phyloP scores from a whole-genome alignment of 2,797 vertebrate species.

The Anguilla anguilla region DNA sequence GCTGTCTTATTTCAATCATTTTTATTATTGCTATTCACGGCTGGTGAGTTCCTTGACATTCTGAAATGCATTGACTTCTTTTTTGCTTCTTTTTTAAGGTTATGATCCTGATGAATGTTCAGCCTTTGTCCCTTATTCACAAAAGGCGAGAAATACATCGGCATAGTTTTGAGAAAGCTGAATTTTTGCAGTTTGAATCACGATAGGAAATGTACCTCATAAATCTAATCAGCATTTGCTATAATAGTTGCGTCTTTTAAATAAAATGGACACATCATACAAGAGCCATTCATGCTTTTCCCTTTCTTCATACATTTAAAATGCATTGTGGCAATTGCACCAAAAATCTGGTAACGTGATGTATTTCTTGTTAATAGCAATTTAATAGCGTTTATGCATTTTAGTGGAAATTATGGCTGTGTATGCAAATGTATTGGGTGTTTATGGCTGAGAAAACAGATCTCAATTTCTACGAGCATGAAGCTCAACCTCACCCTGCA shows the following conservation, averaged over 20 bases:
- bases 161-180: neutral
- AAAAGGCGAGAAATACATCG: neutral
- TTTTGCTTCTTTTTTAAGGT: neutral
- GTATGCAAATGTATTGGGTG: neutral
- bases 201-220: neutral
- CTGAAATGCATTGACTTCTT: neutral
- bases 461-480: neutral
- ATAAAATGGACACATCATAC: neutral
- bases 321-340: neutral
- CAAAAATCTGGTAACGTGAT: neutral
- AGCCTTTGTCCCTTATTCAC: neutral
- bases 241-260: neutral
- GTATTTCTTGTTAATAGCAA: neutral
- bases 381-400: neutral
- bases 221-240: neutral
- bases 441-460: neutral
- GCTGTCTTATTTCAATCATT: neutral
- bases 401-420: neutral
- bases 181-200: neutral
- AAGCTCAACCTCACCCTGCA: neutral
- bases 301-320: neutral
- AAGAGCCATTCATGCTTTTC: neutral
- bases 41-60: neutral
- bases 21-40: neutral
- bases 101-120: neutral